A percentile compares a stretch with the other conserved stretches of the same genome.
Conservation (phyloP, 2,113 vertebrate genomes). For the Periophthalmodon schlosseri region DNA sequence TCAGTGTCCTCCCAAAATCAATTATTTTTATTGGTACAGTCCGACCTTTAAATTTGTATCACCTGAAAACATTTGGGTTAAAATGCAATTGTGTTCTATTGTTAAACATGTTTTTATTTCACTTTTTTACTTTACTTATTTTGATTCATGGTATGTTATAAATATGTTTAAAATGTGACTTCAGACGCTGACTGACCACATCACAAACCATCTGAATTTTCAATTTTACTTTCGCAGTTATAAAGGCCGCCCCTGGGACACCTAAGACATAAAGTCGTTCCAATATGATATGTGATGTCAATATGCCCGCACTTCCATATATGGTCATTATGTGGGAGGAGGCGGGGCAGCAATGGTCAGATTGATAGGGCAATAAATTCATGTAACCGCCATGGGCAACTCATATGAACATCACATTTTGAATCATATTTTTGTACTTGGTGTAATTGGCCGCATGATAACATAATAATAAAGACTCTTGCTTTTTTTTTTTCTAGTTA, state of each 20-base stretch:
- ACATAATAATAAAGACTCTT: too few relatives aligned
- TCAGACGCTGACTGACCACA: background rate
- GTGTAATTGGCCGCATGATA: background rate
- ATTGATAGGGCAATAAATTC: background rate
- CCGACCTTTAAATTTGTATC: too few relatives aligned
- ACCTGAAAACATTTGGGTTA: too few relatives aligned
- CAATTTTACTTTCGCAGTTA: background rate
- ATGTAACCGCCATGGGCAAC: background rate
- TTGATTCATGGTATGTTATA: background rate
- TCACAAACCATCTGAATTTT: background rate
- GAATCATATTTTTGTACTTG: background rate
- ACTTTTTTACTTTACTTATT: too few relatives aligned
- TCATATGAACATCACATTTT: background rate
- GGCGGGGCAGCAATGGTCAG: too few relatives aligned
- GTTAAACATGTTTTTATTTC: too few relatives aligned
- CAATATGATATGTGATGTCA: background rate
- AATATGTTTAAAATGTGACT: background rate
- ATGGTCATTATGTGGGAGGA: background rate
- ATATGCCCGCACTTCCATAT: background rate
- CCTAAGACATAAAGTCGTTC: background rate
- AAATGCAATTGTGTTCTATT: too few relatives aligned
- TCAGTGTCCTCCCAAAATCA: too few relatives aligned
- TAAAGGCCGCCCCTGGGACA: background rate
- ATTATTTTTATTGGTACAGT: too few relatives aligned
- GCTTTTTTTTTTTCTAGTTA: too few relatives aligned